A percentile compares a stretch with the other conserved stretches of the same genome.
phyloP scores from a whole-genome alignment of 2,113 vertebrate genomes.

The Albula glossodonta region DNA sequence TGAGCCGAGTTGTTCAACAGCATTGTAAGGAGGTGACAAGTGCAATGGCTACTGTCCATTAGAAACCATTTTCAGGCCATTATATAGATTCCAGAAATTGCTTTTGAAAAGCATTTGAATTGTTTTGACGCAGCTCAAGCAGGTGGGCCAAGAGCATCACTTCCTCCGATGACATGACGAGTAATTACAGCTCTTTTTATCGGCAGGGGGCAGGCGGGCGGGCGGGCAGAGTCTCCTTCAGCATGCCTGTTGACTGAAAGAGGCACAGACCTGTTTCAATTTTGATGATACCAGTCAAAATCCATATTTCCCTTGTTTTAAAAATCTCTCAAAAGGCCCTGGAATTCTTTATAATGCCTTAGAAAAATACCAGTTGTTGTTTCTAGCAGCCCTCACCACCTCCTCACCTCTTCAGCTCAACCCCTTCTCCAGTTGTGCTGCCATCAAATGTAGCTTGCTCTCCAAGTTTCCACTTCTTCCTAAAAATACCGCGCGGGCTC shows the following conservation, averaged over 20 bases:
- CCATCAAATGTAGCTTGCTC: no score
- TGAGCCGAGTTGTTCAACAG: background rate
- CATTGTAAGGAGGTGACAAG: background rate
- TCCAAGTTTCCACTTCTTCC: no score
- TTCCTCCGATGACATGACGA: background rate
- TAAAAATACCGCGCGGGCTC: no score
- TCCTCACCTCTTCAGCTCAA: no score
- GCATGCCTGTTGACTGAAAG: conserved; percentile 7
- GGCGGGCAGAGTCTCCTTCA: no score
- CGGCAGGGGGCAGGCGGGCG: background rate
- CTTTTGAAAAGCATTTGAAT: background rate
- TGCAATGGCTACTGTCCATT: background rate
- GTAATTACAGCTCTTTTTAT: conserved; percentile 28
- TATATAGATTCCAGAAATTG: background rate
- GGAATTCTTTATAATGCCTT: no score
- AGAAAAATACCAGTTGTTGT: no score
- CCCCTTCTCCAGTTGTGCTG: no score
- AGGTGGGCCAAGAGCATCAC: background rate
- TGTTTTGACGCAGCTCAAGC: background rate
- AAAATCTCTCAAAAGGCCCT: no score
- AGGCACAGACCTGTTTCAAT: no score
- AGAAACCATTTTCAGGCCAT: background rate
- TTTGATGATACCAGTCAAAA: background rate
- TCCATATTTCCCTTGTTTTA: no score
- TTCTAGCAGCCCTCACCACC: no score